Conservation (phyloP, 2,888 invertebrate genomes). For the Parnassius mnemosyne region DNA sequence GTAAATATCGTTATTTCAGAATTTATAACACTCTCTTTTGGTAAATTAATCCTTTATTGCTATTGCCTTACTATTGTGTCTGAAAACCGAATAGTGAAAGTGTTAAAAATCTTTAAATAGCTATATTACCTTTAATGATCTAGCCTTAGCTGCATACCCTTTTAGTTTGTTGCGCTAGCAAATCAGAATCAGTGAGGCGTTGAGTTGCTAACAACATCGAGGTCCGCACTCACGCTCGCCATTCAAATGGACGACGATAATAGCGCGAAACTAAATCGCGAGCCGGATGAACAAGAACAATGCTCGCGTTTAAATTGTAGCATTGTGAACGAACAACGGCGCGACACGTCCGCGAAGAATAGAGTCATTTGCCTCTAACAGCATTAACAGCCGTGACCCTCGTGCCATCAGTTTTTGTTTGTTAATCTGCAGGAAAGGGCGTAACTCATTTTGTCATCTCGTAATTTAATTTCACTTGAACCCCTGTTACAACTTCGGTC, state of each 20-base stretch:
- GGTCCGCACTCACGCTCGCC: conserved; percentile 29
- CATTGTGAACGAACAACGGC: conserved; percentile 58
- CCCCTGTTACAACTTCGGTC: conserved; percentile 52
- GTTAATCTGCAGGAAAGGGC: conserved; percentile 80
- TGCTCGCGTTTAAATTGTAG: conserved; percentile 64
- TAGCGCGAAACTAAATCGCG: conserved; percentile 71
- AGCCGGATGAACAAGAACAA: conserved; percentile 71
- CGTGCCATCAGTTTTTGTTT: conserved; percentile 79
- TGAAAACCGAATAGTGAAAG: no score
- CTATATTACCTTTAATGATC: no score
- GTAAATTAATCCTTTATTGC: no score
- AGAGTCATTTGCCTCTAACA: conserved; percentile 77
- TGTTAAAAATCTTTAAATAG: no score
- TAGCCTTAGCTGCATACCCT: conserved; percentile 14
- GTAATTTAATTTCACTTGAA: conserved; percentile 77
- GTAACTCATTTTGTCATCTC: conserved; percentile 79
- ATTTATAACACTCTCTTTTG: no score
- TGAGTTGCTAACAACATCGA: conserved; percentile 21
- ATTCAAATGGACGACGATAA: conserved; percentile 64
- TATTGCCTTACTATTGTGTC: no score
- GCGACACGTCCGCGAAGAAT: conserved; percentile 69
- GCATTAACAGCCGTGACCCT: conserved; percentile 73
- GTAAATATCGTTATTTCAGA: no score
- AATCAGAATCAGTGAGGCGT: conserved; percentile 35
- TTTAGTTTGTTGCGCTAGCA: conserved; percentile 1